Evolutionary conservation across 53 echinoderm and acorn worm species (phyloP).

Genomic region (Stichopus horrens): DNA sequence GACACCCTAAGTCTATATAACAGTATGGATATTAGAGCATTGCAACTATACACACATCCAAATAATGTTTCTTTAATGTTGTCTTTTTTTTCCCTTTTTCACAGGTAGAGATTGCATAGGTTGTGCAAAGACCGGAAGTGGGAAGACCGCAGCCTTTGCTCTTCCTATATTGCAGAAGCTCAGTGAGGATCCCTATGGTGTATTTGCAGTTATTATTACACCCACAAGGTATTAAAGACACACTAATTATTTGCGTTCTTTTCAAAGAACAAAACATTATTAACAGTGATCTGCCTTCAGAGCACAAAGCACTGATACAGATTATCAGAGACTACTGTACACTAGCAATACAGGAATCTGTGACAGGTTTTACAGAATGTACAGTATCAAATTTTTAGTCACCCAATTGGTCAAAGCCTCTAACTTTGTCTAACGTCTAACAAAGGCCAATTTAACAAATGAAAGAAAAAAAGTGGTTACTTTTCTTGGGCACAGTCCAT

Average conservation of each 20-base stretch:
- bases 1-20: too few relatives aligned
- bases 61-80: neutral
- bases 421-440: too few relatives aligned
- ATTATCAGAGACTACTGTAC: neutral
- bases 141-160: slow-evolving; percentile 96
- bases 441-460: too few relatives aligned
- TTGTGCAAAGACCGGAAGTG: slow-evolving; percentile 98
- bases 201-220: slow-evolving; percentile 82
- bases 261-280: too few relatives aligned
- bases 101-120: slow-evolving; percentile 94
- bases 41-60: too few relatives aligned
- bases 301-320: too few relatives aligned
- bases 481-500: too few relatives aligned
- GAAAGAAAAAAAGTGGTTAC: too few relatives aligned
- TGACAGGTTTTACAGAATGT: neutral
- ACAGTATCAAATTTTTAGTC: neutral
- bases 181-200: slow-evolving; percentile 91
- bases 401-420: too few relatives aligned
- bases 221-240: slow-evolving; percentile 80
- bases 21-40: too few relatives aligned
- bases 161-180: slow-evolving; percentile 86
- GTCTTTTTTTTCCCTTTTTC: neutral
- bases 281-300: too few relatives aligned
- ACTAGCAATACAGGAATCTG: neutral
- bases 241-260: neutral